Evolutionary conservation across 2,113 vertebrate genomes (phyloP), one percentile per base, ranked within the genome.

Genomic region (Rana temporaria): DNA sequence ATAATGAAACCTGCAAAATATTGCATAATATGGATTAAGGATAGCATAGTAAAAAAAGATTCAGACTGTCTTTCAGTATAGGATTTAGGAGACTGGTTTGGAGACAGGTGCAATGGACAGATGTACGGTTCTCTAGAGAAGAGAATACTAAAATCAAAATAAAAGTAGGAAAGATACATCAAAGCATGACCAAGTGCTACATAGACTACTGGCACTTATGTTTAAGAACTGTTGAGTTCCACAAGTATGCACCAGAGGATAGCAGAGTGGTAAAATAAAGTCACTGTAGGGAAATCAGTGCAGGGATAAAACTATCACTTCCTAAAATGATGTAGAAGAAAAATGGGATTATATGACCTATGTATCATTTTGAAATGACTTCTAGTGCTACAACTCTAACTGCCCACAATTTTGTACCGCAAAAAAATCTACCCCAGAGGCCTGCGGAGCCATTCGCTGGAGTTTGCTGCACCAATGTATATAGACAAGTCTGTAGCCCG

Each of bases 341-440:
- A 60, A 38, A 15, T n/a, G 0, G 19, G 57, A 20, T 59, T 6
- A 38, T 34, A 3, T 59, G 71, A 30, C 59, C 71, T 26, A 71
- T 71, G 69, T 19, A 71, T 71, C 69, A 71, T 71, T 30, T 70
- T 56, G 55, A 71, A 26, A 56, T 55, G 69, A 71, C 69, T 71
- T 48, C 18, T 70, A 42, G 68, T 70, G 20, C 20, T 30, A 9
- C 15, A 53, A 12, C 1, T 12, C 20, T 70, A 53, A 70, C 38
- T 6, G 22, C 15, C 24, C 69, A 56, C 22, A 55, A 20, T 55
- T 55, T 48, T 55, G 3, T 20, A 30, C 69, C n/a, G 48, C 22
- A 3, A 19, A 56, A 8, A 71, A 55, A 5, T 24, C 52, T 1
- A 18, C 69, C 18, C 69, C 48, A 19, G 69, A 30, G 15, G 38